phyloP scores from a whole-genome alignment of 1,140 invertebrate genomes.

The Drosophila ogumai region DNA sequence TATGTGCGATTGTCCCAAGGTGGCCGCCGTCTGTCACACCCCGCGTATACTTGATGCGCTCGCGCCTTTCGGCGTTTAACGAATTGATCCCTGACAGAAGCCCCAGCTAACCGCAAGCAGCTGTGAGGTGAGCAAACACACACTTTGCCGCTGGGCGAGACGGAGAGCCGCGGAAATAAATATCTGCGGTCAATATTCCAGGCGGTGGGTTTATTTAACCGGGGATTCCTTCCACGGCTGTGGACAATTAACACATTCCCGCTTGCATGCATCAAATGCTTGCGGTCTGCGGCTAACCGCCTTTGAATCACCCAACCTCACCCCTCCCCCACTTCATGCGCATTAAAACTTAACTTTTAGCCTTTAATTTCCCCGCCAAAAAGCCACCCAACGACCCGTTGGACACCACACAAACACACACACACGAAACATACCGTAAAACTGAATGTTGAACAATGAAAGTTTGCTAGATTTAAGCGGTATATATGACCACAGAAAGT shows the following conservation, averaged over 20 bases:
- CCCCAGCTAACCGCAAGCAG: slow-evolving; percentile 42
- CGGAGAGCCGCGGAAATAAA: slow-evolving; percentile 37
- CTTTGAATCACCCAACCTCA: slow-evolving; percentile 36
- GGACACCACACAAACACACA: slow-evolving; percentile 12
- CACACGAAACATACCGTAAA: slow-evolving; percentile 1
- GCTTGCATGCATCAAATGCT: slow-evolving; percentile 59
- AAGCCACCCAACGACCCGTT: slow-evolving; percentile 18
- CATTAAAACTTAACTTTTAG: slow-evolving; percentile 31
- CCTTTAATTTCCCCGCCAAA: slow-evolving; percentile 29
- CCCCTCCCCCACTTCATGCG: background rate
- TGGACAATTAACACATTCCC: slow-evolving; percentile 59
- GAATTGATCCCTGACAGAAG: slow-evolving; percentile 27
- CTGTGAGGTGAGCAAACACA: slow-evolving; percentile 34
- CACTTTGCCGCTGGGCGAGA: slow-evolving; percentile 16
- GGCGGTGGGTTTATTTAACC: slow-evolving; percentile 17
- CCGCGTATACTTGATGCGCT: slow-evolving; percentile 23
- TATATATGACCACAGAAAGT: slow-evolving; percentile 49
- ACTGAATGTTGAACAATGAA: slow-evolving; percentile 48
- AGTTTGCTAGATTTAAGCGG: slow-evolving; percentile 53
- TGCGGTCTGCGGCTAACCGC: slow-evolving; percentile 67
- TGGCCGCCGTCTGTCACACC: slow-evolving; percentile 24
- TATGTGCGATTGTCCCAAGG: slow-evolving; percentile 47
- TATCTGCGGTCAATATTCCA: slow-evolving; percentile 33
- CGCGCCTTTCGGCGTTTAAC: slow-evolving; percentile 36
- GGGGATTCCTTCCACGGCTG: slow-evolving; percentile 41